phyloP scores from a whole-genome alignment of 2,113 vertebrate genomes.

The Osmerus mordax region DNA sequence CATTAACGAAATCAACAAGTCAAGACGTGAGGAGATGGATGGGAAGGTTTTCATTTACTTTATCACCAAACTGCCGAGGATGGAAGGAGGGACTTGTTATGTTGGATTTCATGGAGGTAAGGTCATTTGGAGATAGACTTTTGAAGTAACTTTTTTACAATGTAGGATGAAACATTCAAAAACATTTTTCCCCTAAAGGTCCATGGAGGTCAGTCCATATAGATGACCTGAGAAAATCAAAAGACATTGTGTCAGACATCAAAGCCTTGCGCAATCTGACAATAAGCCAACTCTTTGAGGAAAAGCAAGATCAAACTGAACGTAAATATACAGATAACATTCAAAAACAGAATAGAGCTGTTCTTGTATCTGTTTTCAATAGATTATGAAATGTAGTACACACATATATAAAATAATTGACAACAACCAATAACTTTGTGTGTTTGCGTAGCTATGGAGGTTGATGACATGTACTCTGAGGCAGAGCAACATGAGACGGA shows the following conservation, averaged over 20 bases:
- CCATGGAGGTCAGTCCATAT: conserved; percentile 92
- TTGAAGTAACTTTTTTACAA: not conserved
- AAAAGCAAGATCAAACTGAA: conserved; percentile 32
- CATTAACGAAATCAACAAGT: conserved; percentile 89
- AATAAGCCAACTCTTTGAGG: conserved; percentile 86
- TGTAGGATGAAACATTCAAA: not conserved
- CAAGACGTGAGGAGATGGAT: conserved; percentile 42
- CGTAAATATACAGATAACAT: conserved; percentile 50
- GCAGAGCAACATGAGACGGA: conserved; percentile 37
- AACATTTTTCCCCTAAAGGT: conserved; percentile 63
- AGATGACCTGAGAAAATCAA: conserved; percentile 86
- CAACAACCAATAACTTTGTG: not conserved
- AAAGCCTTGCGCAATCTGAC: conserved; percentile 81
- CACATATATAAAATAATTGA: not conserved
- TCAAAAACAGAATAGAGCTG: not conserved
- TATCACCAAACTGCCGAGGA: conserved; percentile 85
- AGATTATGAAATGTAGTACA: too few species aligned
- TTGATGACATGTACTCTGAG: conserved; percentile 57
- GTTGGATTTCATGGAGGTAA: conserved; percentile 92
- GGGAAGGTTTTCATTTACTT: conserved; percentile 82
- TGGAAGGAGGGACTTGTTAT: conserved; percentile 81
- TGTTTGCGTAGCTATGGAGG: conserved; percentile 61
- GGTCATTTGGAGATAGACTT: not conserved
- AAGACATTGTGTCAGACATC: conserved; percentile 82
- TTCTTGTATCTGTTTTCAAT: too few species aligned